Conservation (phyloP, 2,113 vertebrate genomes). For the Zosterops hypoxanthus region DNA sequence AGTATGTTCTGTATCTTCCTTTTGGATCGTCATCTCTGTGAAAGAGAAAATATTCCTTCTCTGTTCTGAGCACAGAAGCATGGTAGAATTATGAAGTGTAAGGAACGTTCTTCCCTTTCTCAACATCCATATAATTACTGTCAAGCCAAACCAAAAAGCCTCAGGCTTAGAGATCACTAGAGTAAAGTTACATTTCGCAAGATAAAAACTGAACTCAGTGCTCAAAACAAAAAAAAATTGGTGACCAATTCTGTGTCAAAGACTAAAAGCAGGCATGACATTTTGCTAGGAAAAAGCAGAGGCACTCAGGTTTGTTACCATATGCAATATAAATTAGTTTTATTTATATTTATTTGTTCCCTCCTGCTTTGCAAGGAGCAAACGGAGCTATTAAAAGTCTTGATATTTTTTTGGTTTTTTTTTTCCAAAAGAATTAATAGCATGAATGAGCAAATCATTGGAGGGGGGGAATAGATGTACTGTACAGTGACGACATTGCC, state of each 20-base stretch:
- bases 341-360: conserved; percentile 26
- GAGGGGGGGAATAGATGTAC: neutral
- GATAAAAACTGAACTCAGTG: conserved; percentile 73
- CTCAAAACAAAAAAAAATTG: conserved; percentile 65
- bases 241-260: conserved; percentile 71
- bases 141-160: conserved; percentile 77
- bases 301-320: neutral
- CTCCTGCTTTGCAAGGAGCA: neutral
- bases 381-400: neutral
- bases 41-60: conserved; percentile 37
- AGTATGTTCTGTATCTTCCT: conserved; percentile 32
- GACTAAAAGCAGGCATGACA: conserved; percentile 59
- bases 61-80: conserved; percentile 65
- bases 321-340: conserved; percentile 20
- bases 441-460: neutral
- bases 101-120: conserved; percentile 61
- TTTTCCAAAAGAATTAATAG: conserved; percentile 40
- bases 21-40: neutral
- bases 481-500: neutral
- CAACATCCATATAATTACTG: conserved; percentile 75
- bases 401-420: conserved; percentile 13
- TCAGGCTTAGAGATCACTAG: conserved; percentile 71
- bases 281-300: conserved; percentile 60
- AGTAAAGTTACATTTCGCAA: conserved; percentile 76
- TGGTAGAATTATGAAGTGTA: conserved; percentile 66